phyloP scores from a whole-genome alignment of 2,797 vertebrate genomes.

The Lophotriccus pileatus region DNA sequence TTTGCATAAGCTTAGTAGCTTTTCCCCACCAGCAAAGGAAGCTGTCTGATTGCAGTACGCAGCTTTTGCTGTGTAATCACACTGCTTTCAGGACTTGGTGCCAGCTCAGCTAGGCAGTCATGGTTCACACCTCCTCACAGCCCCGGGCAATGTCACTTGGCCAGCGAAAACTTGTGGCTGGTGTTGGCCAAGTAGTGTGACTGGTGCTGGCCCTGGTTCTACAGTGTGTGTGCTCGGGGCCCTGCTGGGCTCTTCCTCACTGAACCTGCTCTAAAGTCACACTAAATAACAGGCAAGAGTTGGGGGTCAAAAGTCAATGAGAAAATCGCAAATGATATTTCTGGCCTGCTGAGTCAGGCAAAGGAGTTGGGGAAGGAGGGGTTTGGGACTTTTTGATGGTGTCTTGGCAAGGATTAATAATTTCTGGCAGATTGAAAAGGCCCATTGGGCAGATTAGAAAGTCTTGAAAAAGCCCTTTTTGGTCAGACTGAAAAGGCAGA shows the following conservation, averaged over 20 bases:
- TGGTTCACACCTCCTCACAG: slow-evolving; percentile 2
- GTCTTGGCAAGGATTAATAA: background rate
- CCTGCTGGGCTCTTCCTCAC: background rate
- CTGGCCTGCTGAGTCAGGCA: background rate
- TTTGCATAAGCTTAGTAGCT: background rate
- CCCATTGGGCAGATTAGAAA: background rate
- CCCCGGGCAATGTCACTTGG: background rate
- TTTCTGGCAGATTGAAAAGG: slow-evolving; percentile 15
- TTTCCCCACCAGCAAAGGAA: background rate
- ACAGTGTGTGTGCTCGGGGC: accelerated
- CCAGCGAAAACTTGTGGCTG: background rate
- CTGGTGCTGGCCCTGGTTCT: background rate
- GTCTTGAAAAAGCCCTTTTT: background rate
- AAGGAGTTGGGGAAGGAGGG: background rate
- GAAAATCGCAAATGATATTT: slow-evolving; percentile 12
- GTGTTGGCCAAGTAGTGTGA: background rate
- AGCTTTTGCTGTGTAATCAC: background rate
- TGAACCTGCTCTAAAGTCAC: background rate
- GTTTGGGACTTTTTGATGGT: background rate
- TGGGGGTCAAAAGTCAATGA: background rate
- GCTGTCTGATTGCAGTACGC: background rate
- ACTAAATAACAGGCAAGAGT: background rate
- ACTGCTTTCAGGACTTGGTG: background rate
- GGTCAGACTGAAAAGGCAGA: background rate
- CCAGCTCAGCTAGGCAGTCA: background rate